Evolutionary conservation across 2,888 invertebrate species (phyloP).

Genomic region (Spisula subtruncata): DNA sequence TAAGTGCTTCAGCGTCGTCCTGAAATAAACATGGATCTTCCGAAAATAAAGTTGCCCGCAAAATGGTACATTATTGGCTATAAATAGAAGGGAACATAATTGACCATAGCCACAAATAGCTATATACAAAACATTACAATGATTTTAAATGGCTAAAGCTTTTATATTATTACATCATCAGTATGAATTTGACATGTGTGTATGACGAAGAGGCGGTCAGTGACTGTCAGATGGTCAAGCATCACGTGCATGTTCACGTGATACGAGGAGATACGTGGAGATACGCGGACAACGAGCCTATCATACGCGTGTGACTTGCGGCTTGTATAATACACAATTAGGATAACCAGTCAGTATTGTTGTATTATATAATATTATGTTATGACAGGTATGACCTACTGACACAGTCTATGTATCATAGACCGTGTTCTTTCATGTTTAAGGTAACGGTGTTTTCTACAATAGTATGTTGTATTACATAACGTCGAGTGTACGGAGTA

Average conservation of each 20-base stretch:
- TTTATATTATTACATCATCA: not conserved
- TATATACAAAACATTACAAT: not conserved
- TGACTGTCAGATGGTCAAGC: not conserved
- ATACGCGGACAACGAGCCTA: not conserved
- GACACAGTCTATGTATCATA: not conserved
- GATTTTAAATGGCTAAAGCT: not conserved
- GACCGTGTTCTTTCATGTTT: not conserved
- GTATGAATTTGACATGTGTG: not conserved
- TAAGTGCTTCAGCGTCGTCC: too few relatives aligned
- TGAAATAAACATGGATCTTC: too few relatives aligned
- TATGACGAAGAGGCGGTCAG: not conserved
- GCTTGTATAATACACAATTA: not conserved
- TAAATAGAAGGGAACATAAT: too few relatives aligned
- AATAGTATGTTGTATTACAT: too few relatives aligned
- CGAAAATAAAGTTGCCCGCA: too few relatives aligned
- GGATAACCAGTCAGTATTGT: not conserved
- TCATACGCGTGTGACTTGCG: not conserved
- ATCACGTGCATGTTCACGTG: not conserved
- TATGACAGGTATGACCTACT: not conserved
- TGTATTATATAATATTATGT: not conserved
- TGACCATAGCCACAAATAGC: not conserved
- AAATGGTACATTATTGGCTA: too few relatives aligned
- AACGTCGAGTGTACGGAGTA: too few relatives aligned
- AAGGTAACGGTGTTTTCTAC: too few relatives aligned
- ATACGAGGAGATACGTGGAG: too few relatives aligned